Conservation (phyloP, 1,140 invertebrate genomes). For the Coptotermes formosanus region DNA sequence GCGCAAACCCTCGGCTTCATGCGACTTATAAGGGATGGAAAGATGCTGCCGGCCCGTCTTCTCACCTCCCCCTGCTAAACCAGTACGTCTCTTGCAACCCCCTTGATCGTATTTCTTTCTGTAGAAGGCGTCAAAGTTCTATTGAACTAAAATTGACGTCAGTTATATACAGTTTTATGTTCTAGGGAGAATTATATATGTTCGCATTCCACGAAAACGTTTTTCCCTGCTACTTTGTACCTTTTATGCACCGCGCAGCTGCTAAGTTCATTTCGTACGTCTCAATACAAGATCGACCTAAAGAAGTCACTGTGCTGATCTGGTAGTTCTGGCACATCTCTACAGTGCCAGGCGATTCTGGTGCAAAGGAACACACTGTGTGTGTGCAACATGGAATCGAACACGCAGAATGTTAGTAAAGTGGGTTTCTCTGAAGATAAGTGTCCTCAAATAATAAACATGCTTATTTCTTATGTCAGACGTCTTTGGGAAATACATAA, state of each 20-base stretch:
- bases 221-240: not conserved
- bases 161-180: slow-evolving; percentile 3
- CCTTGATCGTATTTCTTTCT: not conserved
- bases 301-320: too few species aligned
- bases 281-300: not conserved
- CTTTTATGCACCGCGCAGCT: not conserved
- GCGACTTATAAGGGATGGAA: not conserved
- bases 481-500: too few species aligned
- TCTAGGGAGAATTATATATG: not conserved
- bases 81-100: not conserved
- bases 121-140: slow-evolving; percentile 4
- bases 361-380: too few species aligned
- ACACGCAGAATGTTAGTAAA: too few species aligned
- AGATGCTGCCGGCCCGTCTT: not conserved
- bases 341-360: too few species aligned
- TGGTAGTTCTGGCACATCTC: too few species aligned
- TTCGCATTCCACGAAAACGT: not conserved
- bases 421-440: too few species aligned
- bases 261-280: not conserved
- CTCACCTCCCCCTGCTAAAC: not conserved
- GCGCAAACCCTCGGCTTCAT: not conserved
- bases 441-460: too few species aligned
- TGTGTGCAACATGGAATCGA: too few species aligned
- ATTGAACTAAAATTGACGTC: slow-evolving; percentile 19
- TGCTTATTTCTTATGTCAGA: too few species aligned